A percentile compares a stretch with the other conserved stretches of the same genome.
phyloP scores from a whole-genome alignment of 2,888 invertebrate species.

The Drosophila lacicola region DNA sequence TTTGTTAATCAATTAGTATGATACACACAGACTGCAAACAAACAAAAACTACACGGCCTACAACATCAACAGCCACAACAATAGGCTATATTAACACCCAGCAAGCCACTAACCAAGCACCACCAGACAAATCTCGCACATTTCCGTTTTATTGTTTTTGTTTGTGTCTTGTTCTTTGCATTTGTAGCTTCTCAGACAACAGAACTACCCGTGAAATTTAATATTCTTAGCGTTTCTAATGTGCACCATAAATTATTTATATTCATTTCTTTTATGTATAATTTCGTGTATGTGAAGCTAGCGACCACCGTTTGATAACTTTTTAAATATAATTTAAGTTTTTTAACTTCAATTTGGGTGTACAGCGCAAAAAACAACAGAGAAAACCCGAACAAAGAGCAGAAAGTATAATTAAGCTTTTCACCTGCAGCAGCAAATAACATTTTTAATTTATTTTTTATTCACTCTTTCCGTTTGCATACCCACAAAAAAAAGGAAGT shows the following conservation, averaged over 20 bases:
- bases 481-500: slow-evolving; percentile 10
- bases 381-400: slow-evolving; percentile 8
- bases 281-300: slow-evolving; percentile 34
- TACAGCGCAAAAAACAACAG: slow-evolving; percentile 14
- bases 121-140: slow-evolving; percentile 19
- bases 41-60: slow-evolving; percentile 27
- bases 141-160: slow-evolving; percentile 5
- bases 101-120: slow-evolving; percentile 14
- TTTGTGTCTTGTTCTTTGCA: slow-evolving; percentile 40
- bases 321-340: slow-evolving; percentile 48
- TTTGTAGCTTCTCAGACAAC: slow-evolving; percentile 56
- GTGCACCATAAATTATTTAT: slow-evolving; percentile 49
- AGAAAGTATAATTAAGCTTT: slow-evolving; percentile 58
- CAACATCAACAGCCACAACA: slow-evolving; percentile 27
- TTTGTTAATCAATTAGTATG: slow-evolving; percentile 65
- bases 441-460: slow-evolving; percentile 35
- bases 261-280: slow-evolving; percentile 4
- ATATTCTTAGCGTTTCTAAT: slow-evolving; percentile 66
- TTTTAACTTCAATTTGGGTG: slow-evolving; percentile 47
- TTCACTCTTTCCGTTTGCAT: slow-evolving; percentile 18
- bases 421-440: slow-evolving; percentile 62
- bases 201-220: slow-evolving; percentile 67
- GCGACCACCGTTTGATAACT: slow-evolving; percentile 42
- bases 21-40: slow-evolving; percentile 47
- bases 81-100: slow-evolving; percentile 24